Conservation (phyloP, 2,888 invertebrate species). For the Timema cristinae region DNA sequence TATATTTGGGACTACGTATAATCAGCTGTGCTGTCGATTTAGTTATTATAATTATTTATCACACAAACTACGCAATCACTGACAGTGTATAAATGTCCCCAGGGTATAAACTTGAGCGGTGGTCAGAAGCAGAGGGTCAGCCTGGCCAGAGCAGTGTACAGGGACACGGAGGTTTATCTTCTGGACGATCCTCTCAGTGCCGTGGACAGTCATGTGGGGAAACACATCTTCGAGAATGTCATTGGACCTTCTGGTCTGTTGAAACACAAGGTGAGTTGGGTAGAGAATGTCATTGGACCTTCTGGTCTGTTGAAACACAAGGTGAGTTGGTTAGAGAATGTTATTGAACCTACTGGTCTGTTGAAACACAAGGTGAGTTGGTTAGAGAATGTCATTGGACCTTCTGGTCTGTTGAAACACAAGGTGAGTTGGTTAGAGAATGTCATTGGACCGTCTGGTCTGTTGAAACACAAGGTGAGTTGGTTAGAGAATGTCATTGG, state of each 20-base stretch:
- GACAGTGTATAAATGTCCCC: background rate
- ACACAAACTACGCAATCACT: too few relatives aligned
- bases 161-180: constrained; percentile 81
- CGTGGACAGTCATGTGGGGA: constrained; percentile 95
- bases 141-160: constrained; percentile 86
- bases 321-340: too few relatives aligned
- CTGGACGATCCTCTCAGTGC: constrained; percentile 94
- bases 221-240: constrained; percentile 93
- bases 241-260: constrained; percentile 44
- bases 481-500: constrained; percentile 67
- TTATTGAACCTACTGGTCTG: too few relatives aligned
- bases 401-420: too few relatives aligned
- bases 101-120: constrained; percentile 79
- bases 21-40: too few relatives aligned
- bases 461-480: constrained; percentile 59
- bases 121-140: constrained; percentile 91
- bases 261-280: background rate
- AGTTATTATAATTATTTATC: constrained; percentile 29
- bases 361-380: too few relatives aligned
- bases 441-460: constrained; percentile 67
- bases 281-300: too few relatives aligned
- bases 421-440: constrained; percentile 52
- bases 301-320: too few relatives aligned
- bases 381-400: too few relatives aligned
- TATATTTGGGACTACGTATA: too few relatives aligned